Conservation (phyloP, 2,797 vertebrate genomes). For the Pangasius mekongensis region DNA sequence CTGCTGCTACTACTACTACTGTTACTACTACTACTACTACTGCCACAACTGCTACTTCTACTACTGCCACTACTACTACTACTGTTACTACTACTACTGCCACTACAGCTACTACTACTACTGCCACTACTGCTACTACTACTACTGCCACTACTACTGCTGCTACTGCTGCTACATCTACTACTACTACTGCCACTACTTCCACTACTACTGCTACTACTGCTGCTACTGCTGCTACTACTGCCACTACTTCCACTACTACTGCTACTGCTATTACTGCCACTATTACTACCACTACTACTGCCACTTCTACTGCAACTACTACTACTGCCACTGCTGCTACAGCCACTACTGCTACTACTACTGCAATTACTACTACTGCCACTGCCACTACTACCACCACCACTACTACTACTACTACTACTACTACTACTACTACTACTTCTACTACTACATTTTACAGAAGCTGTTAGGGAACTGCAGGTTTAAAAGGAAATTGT, state of each 20-base stretch:
- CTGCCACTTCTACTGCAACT: neutral
- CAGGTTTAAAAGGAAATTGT: neutral
- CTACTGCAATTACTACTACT: neutral
- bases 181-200: neutral
- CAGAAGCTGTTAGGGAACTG: neutral
- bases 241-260: neutral
- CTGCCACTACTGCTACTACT: neutral
- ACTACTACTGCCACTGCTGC: neutral
- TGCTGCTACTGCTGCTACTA: neutral
- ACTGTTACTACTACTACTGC: neutral
- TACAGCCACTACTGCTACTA: neutral
- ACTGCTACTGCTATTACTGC: neutral
- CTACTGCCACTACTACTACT: neutral
- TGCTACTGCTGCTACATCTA: neutral
- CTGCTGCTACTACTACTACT: neutral
- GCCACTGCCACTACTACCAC: neutral
- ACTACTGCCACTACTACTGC: neutral
- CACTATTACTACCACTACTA: too few relatives aligned
- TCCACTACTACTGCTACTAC: neutral
- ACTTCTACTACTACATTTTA: neutral
- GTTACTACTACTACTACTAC: neutral
- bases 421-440: neutral
- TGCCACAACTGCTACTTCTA: neutral
- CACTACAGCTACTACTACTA: neutral
- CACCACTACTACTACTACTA: neutral